Percentiles rank a stretch among this genome's conserved stretches.
Evolutionary conservation across 2,888 invertebrate genomes (phyloP).

Genomic region (Stratiomys singularior): DNA sequence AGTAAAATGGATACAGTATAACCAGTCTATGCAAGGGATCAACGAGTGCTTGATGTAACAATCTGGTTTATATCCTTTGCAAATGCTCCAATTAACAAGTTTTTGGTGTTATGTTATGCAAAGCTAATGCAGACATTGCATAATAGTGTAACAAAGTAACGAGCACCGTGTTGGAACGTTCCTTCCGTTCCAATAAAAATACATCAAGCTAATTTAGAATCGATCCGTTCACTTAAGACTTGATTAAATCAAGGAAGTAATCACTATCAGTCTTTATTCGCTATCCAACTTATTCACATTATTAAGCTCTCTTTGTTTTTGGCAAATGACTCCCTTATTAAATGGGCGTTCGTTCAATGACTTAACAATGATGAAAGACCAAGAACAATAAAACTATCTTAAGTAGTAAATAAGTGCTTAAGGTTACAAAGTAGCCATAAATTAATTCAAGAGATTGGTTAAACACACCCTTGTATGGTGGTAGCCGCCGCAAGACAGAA

Average conservation of each 20-base stretch:
- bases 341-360: slow-evolving; percentile 10
- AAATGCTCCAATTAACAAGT: background rate
- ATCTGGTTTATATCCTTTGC: background rate
- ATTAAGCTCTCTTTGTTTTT: no score
- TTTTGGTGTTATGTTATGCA: background rate
- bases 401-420: background rate
- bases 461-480: background rate
- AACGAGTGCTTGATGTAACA: background rate
- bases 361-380: background rate
- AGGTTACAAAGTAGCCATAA: background rate
- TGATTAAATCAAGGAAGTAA: no score
- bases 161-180: no score
- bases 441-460: slow-evolving; percentile 16
- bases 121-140: background rate
- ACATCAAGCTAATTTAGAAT: no score
- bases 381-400: background rate
- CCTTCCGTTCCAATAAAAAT: no score
- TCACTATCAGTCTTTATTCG: no score
- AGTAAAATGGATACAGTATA: background rate
- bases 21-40: background rate
- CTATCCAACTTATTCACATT: no score
- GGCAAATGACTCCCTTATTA: background rate
- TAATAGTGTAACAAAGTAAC: no score
- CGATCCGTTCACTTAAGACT: no score
- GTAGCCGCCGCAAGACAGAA: background rate